Conservation (phyloP, 2,797 vertebrate genomes). For the Petrocephalus sullivani region DNA sequence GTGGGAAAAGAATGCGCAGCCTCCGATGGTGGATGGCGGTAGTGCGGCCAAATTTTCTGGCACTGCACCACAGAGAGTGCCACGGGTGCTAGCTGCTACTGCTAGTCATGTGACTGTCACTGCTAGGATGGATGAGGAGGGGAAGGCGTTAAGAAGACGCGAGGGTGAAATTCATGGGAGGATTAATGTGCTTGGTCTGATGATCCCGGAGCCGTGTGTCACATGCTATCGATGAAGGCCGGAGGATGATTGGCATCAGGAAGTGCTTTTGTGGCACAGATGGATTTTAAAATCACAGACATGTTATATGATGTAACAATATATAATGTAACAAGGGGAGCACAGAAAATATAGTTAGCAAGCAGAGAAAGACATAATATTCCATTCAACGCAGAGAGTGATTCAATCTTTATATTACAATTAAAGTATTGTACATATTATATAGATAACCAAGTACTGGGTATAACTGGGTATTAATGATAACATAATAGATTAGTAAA, state of each 20-base stretch:
- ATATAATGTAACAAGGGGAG: background rate
- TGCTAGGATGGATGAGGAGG: background rate
- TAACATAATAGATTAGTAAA: background rate
- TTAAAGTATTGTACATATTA: background rate
- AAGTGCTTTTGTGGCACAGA: background rate
- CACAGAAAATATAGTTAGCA: background rate
- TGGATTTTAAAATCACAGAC: background rate
- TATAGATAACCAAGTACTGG: background rate
- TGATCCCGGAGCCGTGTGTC: background rate
- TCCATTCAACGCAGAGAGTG: background rate
- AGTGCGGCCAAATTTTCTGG: conserved; percentile 1
- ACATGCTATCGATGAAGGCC: background rate
- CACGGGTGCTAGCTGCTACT: background rate
- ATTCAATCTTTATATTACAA: background rate
- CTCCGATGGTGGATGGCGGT: background rate
- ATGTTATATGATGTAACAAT: background rate
- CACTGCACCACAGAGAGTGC: background rate
- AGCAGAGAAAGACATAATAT: background rate
- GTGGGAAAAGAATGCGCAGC: conserved; percentile 20
- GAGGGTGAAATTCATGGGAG: background rate
- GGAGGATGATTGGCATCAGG: background rate
- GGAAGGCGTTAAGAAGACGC: background rate
- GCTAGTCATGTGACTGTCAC: conserved; percentile 13
- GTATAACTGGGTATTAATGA: background rate
- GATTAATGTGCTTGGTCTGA: conserved; percentile 1